Base-by-base conservation (phyloP, 1,140 invertebrate genomes). In the Drosophila nigromelanica region DNA sequence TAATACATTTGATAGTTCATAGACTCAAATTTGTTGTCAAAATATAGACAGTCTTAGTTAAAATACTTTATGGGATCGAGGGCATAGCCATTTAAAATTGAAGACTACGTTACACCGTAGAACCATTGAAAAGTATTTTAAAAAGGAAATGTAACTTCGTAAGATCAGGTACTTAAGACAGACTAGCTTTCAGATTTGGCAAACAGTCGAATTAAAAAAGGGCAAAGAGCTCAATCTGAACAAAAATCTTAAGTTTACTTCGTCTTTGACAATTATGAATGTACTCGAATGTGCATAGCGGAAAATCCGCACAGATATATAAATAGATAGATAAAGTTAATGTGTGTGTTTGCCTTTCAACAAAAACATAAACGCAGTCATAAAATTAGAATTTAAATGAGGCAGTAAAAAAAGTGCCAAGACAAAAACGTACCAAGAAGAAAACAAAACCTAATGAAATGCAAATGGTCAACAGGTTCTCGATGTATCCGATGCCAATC, bases 401-500 rank as follows among this genome's bases (percentile, higher is more conserved):
- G 62, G 69, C 79, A 83, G 62, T 89, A 80, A 89, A 89, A 77
- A 75, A 78, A 62, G 42, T 64, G 59, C 52, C 66, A 70, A 59
- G 72, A 60, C 55, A 63, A 58, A 43, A 56, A 63, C 56, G 21
- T 8, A 48, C 61, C 55, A 37, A 58, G 47, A 42, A 62, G 27
- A 50, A 30, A 11, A 24, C 15, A 21, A 39, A 63, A 50, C 62
- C 62, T 80, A 90, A 90, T 87, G 71, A 80, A 68, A 90, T 90
- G 87, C 82, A 90, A 90, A 90, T 90, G 87, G 87, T 89, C 87
- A 90, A 90, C 89, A 90, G 89, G 89, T 90, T 89, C 52, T 1
- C 14, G 14, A 51, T 52, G 39, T 30, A 5, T 27, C 5, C 75
- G 79, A 82, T 82, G 83, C 75, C 82, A 87, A 87, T 87, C 82